Evolutionary conservation across 2,888 invertebrate genomes (phyloP), one percentile per base, ranked within the genome.

Genomic region (Dichetophora obliterata): DNA sequence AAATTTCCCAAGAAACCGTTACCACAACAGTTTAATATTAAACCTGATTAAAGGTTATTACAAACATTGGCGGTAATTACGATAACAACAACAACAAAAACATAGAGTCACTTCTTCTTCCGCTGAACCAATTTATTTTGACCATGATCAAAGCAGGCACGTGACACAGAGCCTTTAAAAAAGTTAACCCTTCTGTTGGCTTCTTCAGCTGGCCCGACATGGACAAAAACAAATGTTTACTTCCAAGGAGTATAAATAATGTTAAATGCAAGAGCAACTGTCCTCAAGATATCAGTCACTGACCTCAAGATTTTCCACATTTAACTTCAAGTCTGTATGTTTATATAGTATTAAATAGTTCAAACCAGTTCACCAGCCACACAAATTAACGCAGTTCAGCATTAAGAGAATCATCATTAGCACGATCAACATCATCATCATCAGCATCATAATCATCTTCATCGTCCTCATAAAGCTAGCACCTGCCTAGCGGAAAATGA

Each of bases 401-500:
- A 68, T 24, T 22, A 22, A 68, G 48, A 68, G 50, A 50, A 24
- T 37, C 43, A 31, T 66, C 66, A 37, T 66, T 48, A 34, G 8
- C 27, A 48, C 5, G 9, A 68, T 16, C 57, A 22, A 59, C 34
- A 57, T 59, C 22, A 37, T 66, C 66, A 37, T 66, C 66, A 34
- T 22, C 27, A 48, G 2, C 16, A 68, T 16, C 57, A 22, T 71
- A 19, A 57, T 59, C 22, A 37, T 70, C 34, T 54, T 11, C 19
- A 11, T 57, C 14, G 34, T 34, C 3, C 50, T 50, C 2, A 68
- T 24, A 43, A 43, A 43, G 43, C 37, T 5, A 24, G 24, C 68
- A 73, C 73, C 73, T 73, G 73, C 73, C 63, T 27, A 27, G 5
- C 34, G 52, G 27, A 73, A 73, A 73, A 50, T 34, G 63, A 73